Base-by-base conservation (phyloP, 2,113 vertebrate species). In the Coreoperca whiteheadi region DNA sequence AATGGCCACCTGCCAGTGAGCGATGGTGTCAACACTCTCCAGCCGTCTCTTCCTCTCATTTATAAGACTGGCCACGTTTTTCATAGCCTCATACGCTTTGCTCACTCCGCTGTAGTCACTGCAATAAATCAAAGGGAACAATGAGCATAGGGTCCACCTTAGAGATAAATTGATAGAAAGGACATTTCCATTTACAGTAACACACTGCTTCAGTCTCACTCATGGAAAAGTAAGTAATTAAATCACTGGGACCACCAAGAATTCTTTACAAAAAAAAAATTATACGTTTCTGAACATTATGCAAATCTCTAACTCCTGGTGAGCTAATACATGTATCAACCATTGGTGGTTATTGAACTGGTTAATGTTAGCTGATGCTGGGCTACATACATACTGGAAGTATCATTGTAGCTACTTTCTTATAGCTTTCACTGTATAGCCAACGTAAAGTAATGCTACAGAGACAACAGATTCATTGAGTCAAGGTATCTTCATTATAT, bases 11-110 rank as follows among this genome's bases (percentile, higher is more conserved):
- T 99, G 98, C 98, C 98, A 99, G 71, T 96, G 96, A 2, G 98
- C 98, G 14, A 99, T 99, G 94, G 98, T 97, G 93, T 99, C 98
- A 32, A 99, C 94, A 85, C 97, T 99, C 92, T 99, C 98, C 53
- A 99, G 90, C 65, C 97, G 96, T 79, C 98, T 95, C 85, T 99
- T 99, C 48, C 97, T 96, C 92, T 99, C 98, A 0, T 99, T 99
- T 88, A 99, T 99, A 79, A 99, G 91, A 90, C 97, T 97, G 0
- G 98, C 98, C 4, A 99, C 98, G 0, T 99, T 98, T 95, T 98
- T 99, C 98, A 99, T 99, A 30, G 98, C 96, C 79, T 98, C 96
- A 0, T 99, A 96, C 0, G 98, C 98, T 82, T 97, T 94, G 92
- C 96, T 97, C 87, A 98, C 96, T 10, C 96, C 94, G 67, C 71